Percentiles rank a stretch among this genome's conserved stretches.
These are phyloP conservation scores for Rhagophthalmus giganteus DNA, from an alignment of 2,888 invertebrate genomes.

Conservation along the genomic window DNA sequence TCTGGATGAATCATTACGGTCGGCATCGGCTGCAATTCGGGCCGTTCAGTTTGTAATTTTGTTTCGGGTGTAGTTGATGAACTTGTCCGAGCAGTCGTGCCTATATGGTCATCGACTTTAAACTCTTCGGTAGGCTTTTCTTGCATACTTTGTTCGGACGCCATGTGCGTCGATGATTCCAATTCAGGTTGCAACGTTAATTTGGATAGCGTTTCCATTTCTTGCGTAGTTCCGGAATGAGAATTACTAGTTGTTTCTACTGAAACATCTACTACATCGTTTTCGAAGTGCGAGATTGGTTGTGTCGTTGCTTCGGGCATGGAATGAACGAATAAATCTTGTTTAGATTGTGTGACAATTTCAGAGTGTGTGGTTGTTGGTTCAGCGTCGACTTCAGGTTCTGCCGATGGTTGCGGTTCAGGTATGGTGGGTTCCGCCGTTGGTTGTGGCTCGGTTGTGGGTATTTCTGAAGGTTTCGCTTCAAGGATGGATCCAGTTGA, in stretches of 20 bases:
- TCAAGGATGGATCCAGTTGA: too few relatives aligned
- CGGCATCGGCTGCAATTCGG: neutral
- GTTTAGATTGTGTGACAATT: too few relatives aligned
- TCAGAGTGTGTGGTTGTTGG: too few relatives aligned
- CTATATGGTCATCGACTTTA: too few relatives aligned
- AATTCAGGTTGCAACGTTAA: neutral
- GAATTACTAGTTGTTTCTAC: too few relatives aligned
- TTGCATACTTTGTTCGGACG: neutral
- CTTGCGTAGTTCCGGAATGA: too few relatives aligned
- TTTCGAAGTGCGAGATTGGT: too few relatives aligned
- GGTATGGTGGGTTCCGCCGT: constrained; percentile 20
- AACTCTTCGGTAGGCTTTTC: too few relatives aligned
- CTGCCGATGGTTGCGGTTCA: neutral
- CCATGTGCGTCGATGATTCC: neutral
- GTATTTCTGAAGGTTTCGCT: constrained; percentile 23
- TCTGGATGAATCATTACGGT: neutral
- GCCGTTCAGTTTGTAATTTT: neutral
- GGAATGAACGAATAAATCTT: neutral
- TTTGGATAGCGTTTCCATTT: neutral
- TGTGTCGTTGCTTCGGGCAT: neutral
- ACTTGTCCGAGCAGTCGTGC: neutral
- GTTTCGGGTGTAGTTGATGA: too few relatives aligned
- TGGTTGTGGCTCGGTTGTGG: constrained; percentile 28
- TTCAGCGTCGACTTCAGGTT: too few relatives aligned
- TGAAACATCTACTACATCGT: too few relatives aligned